A percentile compares a stretch with the other conserved stretches of the same genome.
phyloP scores from a whole-genome alignment of 2,797 vertebrate genomes.

The Spondyliosoma cantharus region DNA sequence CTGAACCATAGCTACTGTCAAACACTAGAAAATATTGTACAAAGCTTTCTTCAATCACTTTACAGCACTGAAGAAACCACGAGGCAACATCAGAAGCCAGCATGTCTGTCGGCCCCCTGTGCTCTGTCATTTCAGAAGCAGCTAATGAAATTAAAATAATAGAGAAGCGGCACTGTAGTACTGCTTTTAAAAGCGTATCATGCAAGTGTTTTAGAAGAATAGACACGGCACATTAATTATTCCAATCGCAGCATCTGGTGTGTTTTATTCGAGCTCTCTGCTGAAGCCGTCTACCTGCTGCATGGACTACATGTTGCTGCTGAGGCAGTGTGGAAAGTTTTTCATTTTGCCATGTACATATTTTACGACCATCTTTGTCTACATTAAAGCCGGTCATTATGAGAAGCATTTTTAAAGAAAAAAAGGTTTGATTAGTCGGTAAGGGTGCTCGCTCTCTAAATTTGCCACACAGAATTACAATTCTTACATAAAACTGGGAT shows the following conservation, averaged over 20 bases:
- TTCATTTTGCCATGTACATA: neutral
- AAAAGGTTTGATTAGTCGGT: neutral
- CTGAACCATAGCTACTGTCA: conserved; percentile 10
- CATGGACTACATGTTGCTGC: conserved; percentile 3
- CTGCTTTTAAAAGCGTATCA: conserved; percentile 2
- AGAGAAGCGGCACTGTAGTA: neutral
- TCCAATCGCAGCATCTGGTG: neutral
- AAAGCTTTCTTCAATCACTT: conserved; percentile 23
- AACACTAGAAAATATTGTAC: neutral
- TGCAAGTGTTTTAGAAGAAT: conserved; percentile 1
- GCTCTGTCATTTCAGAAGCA: neutral
- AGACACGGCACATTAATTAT: conserved; percentile 2
- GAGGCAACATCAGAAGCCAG: conserved; percentile 2
- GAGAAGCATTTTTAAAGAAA: neutral
- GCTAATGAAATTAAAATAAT: neutral
- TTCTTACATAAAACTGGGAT: neutral
- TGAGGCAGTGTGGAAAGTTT: conserved; percentile 1
- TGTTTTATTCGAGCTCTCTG: conserved; percentile 2
- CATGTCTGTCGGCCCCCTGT: neutral
- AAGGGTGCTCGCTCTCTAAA: neutral
- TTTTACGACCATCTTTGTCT: neutral
- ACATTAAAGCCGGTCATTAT: neutral
- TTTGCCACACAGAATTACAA: neutral
- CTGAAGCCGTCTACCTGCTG: conserved; percentile 13
- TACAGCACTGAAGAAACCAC: neutral